Evolutionary conservation across 2,888 invertebrate species (phyloP).

Genomic region (Alsophila aescularia): DNA sequence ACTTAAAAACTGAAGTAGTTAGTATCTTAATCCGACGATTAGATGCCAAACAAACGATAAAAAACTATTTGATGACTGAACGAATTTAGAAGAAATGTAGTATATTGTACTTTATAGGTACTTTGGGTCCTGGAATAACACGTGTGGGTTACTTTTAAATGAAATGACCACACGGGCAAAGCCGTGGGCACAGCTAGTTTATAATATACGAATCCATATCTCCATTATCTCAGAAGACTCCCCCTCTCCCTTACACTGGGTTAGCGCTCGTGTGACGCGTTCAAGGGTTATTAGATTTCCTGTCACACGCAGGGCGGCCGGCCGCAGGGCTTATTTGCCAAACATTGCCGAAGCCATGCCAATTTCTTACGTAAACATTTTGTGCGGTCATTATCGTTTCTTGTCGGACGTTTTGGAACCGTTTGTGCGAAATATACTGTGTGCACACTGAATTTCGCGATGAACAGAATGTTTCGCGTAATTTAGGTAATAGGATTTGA

Average conservation of each 20-base stretch:
- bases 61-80: no score
- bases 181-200: no score
- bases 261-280: conserved; percentile 53
- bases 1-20: no score
- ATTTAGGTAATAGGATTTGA: conserved; percentile 5
- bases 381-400: conserved; percentile 67
- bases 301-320: conserved; percentile 70
- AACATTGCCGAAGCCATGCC: conserved; percentile 70
- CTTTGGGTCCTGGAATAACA: no score
- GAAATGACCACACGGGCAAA: no score
- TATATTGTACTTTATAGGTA: no score
- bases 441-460: conserved; percentile 30
- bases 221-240: conserved; percentile 9
- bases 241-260: not conserved
- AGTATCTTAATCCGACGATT: no score
- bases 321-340: conserved; percentile 72
- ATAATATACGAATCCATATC: conserved; percentile 10
- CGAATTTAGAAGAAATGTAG: no score
- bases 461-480: conserved; percentile 30
- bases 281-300: conserved; percentile 77
- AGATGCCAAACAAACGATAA: no score
- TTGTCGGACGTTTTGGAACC: conserved; percentile 55
- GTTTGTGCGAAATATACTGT: conserved; percentile 43
- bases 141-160: no score
- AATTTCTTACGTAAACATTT: conserved; percentile 75